phyloP scores from a whole-genome alignment of 2,113 vertebrate genomes.

The Cebus imitator region DNA sequence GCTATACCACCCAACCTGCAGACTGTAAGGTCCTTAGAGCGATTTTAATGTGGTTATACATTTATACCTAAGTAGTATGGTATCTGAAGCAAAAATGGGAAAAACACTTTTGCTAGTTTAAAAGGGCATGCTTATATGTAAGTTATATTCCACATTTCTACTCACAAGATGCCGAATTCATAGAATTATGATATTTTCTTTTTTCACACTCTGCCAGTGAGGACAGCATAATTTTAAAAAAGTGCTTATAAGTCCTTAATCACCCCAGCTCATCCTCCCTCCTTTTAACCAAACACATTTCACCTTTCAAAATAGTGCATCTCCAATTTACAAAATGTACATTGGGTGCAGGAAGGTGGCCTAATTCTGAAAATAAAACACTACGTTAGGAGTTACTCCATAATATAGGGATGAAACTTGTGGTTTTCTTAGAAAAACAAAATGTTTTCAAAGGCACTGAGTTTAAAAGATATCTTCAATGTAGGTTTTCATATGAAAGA shows the following conservation, averaged over 20 bases:
- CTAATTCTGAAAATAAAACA: neutral
- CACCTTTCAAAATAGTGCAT: neutral
- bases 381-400: neutral
- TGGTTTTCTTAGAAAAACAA: neutral
- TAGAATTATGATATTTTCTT: neutral
- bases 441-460: neutral
- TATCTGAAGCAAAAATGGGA: neutral
- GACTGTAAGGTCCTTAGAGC: neutral
- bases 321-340: neutral
- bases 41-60: neutral
- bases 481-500: neutral
- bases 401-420: neutral
- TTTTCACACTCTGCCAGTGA: neutral
- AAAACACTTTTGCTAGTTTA: neutral
- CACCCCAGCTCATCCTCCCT: neutral
- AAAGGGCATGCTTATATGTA: neutral
- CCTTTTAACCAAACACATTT: neutral
- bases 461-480: neutral
- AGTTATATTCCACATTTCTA: neutral
- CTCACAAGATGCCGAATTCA: neutral
- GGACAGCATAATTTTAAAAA: neutral
- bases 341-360: fast-evolving
- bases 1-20: neutral
- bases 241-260: neutral
- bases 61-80: neutral